phyloP scores from a whole-genome alignment of 2,113 vertebrate species.

The Cynopterus brachyotis region DNA sequence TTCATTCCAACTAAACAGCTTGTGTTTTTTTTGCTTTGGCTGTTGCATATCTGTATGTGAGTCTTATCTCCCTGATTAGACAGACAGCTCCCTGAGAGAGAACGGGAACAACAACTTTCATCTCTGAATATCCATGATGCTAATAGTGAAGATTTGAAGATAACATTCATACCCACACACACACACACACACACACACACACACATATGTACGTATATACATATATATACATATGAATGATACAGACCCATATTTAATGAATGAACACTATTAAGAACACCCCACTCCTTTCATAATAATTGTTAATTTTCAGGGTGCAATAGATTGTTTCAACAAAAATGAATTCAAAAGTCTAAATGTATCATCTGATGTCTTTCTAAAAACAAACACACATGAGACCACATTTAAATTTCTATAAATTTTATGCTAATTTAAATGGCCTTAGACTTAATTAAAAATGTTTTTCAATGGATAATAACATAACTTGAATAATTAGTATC shows the following conservation, averaged over 20 bases:
- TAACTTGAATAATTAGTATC: slow-evolving; percentile 86
- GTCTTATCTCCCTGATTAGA: neutral
- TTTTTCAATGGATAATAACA: slow-evolving; percentile 84
- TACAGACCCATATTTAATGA: neutral
- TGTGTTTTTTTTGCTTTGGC: neutral
- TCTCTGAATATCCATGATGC: neutral
- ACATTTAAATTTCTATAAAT: slow-evolving; percentile 83
- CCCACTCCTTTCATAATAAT: slow-evolving; percentile 48
- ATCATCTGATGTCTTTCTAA: slow-evolving; percentile 71
- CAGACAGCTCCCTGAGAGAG: neutral
- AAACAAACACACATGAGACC: slow-evolving; percentile 76
- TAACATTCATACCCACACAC: too few relatives aligned
- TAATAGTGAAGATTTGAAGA: neutral
- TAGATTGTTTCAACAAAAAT: slow-evolving; percentile 72
- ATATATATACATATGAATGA: neutral
- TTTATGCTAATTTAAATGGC: slow-evolving; percentile 82
- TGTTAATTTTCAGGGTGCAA: slow-evolving; percentile 49
- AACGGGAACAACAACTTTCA: neutral
- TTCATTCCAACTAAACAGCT: neutral
- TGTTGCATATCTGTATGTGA: neutral
- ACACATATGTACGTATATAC: too few relatives aligned
- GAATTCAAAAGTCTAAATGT: slow-evolving; percentile 64
- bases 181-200: too few relatives aligned
- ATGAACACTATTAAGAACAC: neutral
- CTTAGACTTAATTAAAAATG: slow-evolving; percentile 88